A percentile compares a stretch with the other conserved stretches of the same genome.
These are phyloP conservation scores for Cotesia vestalis DNA, from an alignment of 1,140 invertebrate genomes.

Conservation along the genomic window DNA sequence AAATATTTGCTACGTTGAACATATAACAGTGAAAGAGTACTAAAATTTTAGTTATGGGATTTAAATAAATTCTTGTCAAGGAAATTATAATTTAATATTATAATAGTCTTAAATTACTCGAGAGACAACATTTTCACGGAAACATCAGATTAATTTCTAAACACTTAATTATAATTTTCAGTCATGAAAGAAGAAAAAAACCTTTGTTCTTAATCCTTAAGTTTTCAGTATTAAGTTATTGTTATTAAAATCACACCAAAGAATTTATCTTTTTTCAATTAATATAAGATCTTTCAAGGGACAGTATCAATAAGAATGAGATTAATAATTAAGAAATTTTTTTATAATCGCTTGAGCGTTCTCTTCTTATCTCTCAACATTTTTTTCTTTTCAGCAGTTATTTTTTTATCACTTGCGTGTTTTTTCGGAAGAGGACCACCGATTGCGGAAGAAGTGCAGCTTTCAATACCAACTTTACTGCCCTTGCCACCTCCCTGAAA, in stretches of 20 bases:
- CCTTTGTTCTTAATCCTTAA: slow-evolving; percentile 20
- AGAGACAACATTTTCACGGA: not conserved
- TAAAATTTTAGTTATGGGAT: not conserved
- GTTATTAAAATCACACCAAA: slow-evolving; percentile 34
- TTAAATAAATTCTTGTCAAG: no score
- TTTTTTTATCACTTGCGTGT: slow-evolving; percentile 82
- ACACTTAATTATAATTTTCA: slow-evolving; percentile 36
- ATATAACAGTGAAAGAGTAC: not conserved
- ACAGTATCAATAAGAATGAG: slow-evolving; percentile 11
- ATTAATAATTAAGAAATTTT: slow-evolving; percentile 16
- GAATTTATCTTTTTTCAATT: slow-evolving; percentile 12
- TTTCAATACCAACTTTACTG: slow-evolving; percentile 56
- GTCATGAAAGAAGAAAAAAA: slow-evolving; percentile 26
- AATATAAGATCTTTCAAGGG: slow-evolving; percentile 21
- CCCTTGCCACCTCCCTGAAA: slow-evolving; percentile 57
- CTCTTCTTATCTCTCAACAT: slow-evolving; percentile 86
- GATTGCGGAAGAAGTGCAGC: slow-evolving; percentile 58
- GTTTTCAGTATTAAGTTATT: slow-evolving; percentile 37
- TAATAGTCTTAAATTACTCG: not conserved
- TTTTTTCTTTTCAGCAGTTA: slow-evolving; percentile 81
- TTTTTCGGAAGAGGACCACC: slow-evolving; percentile 84
- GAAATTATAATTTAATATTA: no score
- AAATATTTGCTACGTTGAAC: slow-evolving; percentile 38
- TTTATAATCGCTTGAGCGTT: slow-evolving; percentile 88
- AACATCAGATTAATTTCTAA: slow-evolving; percentile 26